Conservation (phyloP, 1,140 invertebrate genomes). For the Conopomorpha cramerella region DNA sequence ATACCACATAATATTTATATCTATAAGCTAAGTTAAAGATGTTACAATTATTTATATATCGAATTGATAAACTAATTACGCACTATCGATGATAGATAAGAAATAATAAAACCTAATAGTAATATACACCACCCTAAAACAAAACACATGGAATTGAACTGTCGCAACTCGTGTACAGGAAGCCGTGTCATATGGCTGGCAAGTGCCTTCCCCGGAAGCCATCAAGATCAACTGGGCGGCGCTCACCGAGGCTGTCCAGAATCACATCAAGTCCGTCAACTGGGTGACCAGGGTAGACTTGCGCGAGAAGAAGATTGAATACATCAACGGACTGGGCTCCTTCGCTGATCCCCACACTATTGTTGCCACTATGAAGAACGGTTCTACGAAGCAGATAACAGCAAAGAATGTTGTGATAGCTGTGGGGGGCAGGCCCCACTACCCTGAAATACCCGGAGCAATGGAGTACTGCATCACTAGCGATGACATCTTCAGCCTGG, state of each 20-base stretch:
- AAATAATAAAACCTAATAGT: too few relatives aligned
- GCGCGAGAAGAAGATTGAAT: constrained; percentile 90
- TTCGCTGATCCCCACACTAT: constrained; percentile 83
- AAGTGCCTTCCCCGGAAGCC: constrained; percentile 67
- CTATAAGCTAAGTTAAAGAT: too few relatives aligned
- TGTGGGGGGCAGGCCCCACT: constrained; percentile 87
- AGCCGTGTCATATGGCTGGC: constrained; percentile 81
- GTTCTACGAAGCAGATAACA: constrained; percentile 76
- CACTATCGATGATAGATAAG: too few relatives aligned
- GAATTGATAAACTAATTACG: too few relatives aligned
- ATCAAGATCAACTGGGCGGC: constrained; percentile 75
- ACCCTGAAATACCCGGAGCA: constrained; percentile 87
- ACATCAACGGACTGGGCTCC: constrained; percentile 86
- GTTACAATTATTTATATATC: too few relatives aligned
- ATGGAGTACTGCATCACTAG: constrained; percentile 90
- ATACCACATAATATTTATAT: too few relatives aligned
- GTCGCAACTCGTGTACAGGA: constrained; percentile 64
- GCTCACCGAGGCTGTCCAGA: constrained; percentile 76
- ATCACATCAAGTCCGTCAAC: constrained; percentile 89
- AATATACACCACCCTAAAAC: too few relatives aligned
- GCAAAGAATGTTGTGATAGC: constrained; percentile 88
- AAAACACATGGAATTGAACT: background rate
- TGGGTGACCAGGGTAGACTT: constrained; percentile 89
- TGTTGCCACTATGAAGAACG: constrained; percentile 76
- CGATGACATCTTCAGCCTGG: constrained; percentile 95